These are phyloP conservation scores for Synanthedon andrenaeformis DNA, from an alignment of 2,888 invertebrate genomes.

Conservation along the genomic window DNA sequence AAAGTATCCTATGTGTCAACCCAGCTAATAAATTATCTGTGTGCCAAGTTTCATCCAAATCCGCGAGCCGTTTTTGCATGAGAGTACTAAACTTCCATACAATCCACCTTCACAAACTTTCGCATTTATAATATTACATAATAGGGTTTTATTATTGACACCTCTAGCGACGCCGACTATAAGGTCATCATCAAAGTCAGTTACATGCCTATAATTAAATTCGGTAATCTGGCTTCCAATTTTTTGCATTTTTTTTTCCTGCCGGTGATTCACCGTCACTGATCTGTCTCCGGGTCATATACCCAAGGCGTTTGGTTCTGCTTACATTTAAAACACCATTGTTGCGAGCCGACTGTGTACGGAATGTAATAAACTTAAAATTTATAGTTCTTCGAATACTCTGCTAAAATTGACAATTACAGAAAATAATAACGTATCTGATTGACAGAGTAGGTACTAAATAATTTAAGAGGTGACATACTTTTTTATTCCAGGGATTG, in stretches of 20 bases:
- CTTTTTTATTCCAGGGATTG: no score
- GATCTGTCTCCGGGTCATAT: constrained; percentile 45
- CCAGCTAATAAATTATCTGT: no score
- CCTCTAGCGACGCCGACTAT: no score
- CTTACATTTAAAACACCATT: constrained; percentile 8
- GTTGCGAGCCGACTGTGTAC: constrained; percentile 3
- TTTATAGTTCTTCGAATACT: constrained; percentile 1
- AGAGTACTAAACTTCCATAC: no score
- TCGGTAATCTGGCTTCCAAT: neutral
- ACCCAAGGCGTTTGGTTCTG: constrained; percentile 20
- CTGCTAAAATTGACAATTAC: neutral
- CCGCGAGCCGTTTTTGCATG: no score
- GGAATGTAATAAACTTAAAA: constrained; percentile 5
- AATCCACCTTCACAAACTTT: no score
- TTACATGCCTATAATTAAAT: neutral
- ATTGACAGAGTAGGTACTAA: neutral
- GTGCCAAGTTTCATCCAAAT: no score
- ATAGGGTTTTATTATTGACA: no score
- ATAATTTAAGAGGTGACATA: neutral
- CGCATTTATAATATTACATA: no score
- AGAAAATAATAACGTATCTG: neutral
- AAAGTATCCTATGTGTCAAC: no score
- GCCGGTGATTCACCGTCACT: constrained; percentile 33
- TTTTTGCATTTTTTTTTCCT: constrained; percentile 19
- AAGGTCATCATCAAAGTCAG: no score